Evolutionary conservation across 1,140 invertebrate species (phyloP).

Genomic region (Pseudomyrmex concolor): DNA sequence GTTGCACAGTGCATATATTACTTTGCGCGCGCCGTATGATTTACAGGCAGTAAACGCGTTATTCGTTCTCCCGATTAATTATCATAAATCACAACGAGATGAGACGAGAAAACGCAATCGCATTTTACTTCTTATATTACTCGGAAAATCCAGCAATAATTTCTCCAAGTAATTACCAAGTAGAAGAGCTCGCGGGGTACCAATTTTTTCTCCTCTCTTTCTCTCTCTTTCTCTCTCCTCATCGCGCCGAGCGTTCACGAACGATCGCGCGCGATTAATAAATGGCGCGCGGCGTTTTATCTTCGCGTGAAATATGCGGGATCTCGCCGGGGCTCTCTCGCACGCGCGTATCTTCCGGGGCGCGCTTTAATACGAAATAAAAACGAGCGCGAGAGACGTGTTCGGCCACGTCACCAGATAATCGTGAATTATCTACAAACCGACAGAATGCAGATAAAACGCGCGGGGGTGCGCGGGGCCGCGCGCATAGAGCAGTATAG

Average conservation of each 20-base stretch:
- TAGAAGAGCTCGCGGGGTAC: constrained; percentile 18
- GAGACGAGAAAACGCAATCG: constrained; percentile 1
- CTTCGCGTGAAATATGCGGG: constrained; percentile 28
- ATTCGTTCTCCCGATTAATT: constrained; percentile 41
- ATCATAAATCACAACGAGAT: constrained; percentile 12
- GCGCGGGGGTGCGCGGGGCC: neutral
- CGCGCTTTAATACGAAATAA: constrained; percentile 66
- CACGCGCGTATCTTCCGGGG: constrained; percentile 51
- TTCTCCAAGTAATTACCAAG: constrained; percentile 58
- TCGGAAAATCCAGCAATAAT: constrained; percentile 63
- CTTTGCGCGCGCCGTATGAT: constrained; percentile 16
- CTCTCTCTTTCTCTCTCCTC: neutral
- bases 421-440: constrained; percentile 70
- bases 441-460: constrained; percentile 59
- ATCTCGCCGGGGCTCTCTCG: constrained; percentile 24
- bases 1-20: constrained; percentile 17
- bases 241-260: constrained; percentile 7
- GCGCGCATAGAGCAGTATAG: neutral
- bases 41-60: constrained; percentile 48
- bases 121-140: neutral
- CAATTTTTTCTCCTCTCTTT: neutral
- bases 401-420: constrained; percentile 71
- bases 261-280: constrained; percentile 73
- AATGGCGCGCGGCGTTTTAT: constrained; percentile 61
- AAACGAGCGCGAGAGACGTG: constrained; percentile 68